Percentiles rank a stretch among this genome's conserved stretches.
These are phyloP conservation scores for Varroa destructor DNA, from an alignment of 1,140 invertebrate genomes.

Conservation along the genomic window DNA sequence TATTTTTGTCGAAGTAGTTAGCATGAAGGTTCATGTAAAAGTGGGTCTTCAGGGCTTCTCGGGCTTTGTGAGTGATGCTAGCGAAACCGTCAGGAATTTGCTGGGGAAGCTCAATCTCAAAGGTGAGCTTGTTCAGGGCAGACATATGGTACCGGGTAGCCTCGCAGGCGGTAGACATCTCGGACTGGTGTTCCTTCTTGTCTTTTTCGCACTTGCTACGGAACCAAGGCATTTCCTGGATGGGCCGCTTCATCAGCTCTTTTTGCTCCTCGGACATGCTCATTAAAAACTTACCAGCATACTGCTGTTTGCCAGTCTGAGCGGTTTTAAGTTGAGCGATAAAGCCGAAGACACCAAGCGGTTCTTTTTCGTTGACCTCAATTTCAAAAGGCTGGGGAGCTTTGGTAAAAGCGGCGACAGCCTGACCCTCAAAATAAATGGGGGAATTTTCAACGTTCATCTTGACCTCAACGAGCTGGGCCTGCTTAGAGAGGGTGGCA, in stretches of 20 bases:
- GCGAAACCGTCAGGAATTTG: not conserved
- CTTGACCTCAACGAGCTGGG: constrained; percentile 11
- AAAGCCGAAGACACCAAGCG: constrained; percentile 6
- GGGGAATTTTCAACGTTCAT: constrained; percentile 4
- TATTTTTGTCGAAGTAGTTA: constrained; percentile 7
- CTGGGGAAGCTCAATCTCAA: constrained; percentile 21
- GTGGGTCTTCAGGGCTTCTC: constrained; percentile 5
- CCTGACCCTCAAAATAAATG: not conserved
- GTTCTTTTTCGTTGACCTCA: constrained; percentile 1
- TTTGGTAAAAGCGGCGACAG: not conserved
- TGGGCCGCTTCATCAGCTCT: constrained; percentile 7
- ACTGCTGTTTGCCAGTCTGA: constrained; percentile 12
- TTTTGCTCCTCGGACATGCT: constrained; percentile 20
- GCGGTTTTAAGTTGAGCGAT: constrained; percentile 9
- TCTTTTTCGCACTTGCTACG: not conserved
- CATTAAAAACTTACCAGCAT: constrained; percentile 6
- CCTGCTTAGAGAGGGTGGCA: constrained; percentile 7
- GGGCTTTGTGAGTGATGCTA: not conserved
- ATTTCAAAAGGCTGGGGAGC: constrained; percentile 16
- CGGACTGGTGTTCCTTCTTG: constrained; percentile 23
- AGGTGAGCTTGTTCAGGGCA: constrained; percentile 14
- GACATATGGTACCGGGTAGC: not conserved
- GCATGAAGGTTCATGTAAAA: constrained; percentile 21
- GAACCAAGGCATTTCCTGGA: constrained; percentile 5
- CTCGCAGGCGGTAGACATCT: constrained; percentile 25